Evolutionary conservation across 2,888 invertebrate species (phyloP), one percentile per base, ranked within the genome.

Genomic region (Caenorhabditis doughertyi): DNA sequence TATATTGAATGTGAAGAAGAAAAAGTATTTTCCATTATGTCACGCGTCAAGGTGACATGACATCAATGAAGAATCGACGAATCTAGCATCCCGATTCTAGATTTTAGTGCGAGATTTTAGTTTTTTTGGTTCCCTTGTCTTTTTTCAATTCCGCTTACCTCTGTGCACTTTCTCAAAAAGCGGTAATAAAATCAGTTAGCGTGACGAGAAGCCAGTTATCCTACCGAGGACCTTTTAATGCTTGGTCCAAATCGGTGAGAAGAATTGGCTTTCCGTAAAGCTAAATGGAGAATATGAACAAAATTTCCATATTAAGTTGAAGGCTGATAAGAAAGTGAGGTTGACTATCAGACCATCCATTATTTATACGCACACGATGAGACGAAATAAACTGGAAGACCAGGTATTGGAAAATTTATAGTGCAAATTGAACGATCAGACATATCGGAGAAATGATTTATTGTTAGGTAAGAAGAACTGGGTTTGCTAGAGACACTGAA

Each of bases 1-100:
- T 47, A 64, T 13, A 49, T 29, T 16, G 35, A 39, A 39, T 39
- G 27, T 49, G 49, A 25, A 1, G 27, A 62, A 23, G 18, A 64
- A 23, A 51, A 65, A 51, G 32, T 49, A 49, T 49, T 49, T 47
- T 21, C 18, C 49, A 47, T 44, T 62, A 44, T 62, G 42, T 64
- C 64, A 64, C 64, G 47, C 64, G 49, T 25, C 49, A 49, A 47
- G 49, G 64, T 60, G 44, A 60, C 60, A 27, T 60, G 60, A 60
- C 60, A 60, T 60, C 60, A 60, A 39, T 39, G 39, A 58, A 35
- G 16, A 64, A 47, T 44, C 27, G 27, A 2, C 47, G 64, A 49
- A 64, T 32, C 62, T 16, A 4, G 16, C n/a, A 39, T 23, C 23
- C 11, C n/a, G 16, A 21, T 18, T 8, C 47, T 25, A 64, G 64